Conservation (phyloP, 2,888 invertebrate genomes). For the Globia sparganii region DNA sequence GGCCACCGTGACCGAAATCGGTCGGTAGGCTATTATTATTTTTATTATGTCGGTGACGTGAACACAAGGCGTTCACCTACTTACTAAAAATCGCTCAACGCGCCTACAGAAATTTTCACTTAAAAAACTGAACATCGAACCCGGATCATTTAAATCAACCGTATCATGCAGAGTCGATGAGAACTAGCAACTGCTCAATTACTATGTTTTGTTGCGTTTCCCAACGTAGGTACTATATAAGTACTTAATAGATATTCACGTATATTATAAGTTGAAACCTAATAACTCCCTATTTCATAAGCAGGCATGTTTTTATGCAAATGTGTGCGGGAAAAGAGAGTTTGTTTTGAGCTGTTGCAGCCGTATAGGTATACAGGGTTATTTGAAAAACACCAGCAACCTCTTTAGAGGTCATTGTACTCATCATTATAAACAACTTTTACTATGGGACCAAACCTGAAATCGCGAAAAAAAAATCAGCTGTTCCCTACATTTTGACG, state of each 20-base stretch:
- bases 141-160: slow-evolving; percentile 4
- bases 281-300: neutral
- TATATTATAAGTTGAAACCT: neutral
- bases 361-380: too few species aligned
- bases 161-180: slow-evolving; percentile 1
- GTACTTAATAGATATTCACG: neutral
- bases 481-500: too few species aligned
- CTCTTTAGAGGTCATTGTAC: too few species aligned
- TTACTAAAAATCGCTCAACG: neutral
- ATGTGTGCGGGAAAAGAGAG: neutral
- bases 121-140: neutral
- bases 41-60: neutral
- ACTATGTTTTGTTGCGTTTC: neutral
- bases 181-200: slow-evolving; percentile 26
- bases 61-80: neutral
- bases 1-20: too few species aligned
- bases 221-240: neutral
- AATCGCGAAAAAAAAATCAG: too few species aligned
- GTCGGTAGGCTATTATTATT: too few species aligned
- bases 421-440: too few species aligned
- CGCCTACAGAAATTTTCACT: neutral
- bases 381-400: too few species aligned
- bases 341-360: neutral
- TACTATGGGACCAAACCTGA: too few species aligned
- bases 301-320: neutral